A percentile compares a stretch with the other conserved stretches of the same genome.
Evolutionary conservation across 1,140 invertebrate genomes (phyloP).

Genomic region (Hycleus phaleratus): DNA sequence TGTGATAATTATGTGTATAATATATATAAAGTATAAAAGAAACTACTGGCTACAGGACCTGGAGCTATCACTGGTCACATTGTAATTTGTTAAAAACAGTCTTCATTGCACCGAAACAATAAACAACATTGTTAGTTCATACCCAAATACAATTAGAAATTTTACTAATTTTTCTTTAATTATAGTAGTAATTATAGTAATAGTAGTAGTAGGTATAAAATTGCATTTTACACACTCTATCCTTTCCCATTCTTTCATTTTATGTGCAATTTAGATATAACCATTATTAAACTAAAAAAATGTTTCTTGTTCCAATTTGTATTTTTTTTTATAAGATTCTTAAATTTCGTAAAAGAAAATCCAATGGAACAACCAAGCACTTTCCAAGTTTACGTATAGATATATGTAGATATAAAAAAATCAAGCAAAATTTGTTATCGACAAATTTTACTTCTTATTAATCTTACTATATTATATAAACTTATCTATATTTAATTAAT

Average conservation of each 20-base stretch:
- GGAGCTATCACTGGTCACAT: not conserved
- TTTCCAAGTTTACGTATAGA: too few relatives aligned
- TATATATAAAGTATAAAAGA: conserved; percentile 9
- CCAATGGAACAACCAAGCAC: too few relatives aligned
- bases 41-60: conserved; percentile 8
- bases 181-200: not conserved
- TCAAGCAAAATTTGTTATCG: not conserved
- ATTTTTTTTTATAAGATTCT: too few relatives aligned
- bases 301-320: too few relatives aligned
- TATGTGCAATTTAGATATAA: too few relatives aligned
- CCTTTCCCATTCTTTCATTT: too few relatives aligned
- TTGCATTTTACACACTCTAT: not conserved
- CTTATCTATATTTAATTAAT: conserved; percentile 27
- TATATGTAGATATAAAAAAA: not conserved
- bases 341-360: too few relatives aligned
- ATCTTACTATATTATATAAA: conserved; percentile 24
- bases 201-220: not conserved
- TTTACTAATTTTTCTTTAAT: not conserved
- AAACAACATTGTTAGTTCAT: not conserved
- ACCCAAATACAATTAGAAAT: not conserved
- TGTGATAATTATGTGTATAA: not conserved
- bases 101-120: conserved; percentile 21
- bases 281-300: too few relatives aligned
- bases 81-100: conserved; percentile 10
- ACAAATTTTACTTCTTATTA: not conserved